These are phyloP conservation scores for Macrochelys suwanniensis DNA, from an alignment of 2,797 vertebrate species.

Conservation along the genomic window DNA sequence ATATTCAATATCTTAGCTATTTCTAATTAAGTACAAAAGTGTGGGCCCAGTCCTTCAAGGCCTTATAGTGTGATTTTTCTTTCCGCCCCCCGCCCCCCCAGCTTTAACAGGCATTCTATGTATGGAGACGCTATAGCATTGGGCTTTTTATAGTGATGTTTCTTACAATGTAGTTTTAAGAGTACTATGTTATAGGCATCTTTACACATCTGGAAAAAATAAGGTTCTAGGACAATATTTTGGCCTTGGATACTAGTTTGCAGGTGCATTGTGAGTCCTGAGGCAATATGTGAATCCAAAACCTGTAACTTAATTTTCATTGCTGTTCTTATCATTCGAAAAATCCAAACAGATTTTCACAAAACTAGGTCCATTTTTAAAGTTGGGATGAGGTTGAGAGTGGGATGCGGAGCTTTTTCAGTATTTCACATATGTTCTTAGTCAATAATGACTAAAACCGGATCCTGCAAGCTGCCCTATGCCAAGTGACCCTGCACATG, in stretches of 20 bases:
- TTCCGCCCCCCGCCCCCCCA: background rate
- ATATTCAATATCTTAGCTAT: background rate
- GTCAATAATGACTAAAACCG: background rate
- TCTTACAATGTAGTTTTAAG: background rate
- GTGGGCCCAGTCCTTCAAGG: background rate
- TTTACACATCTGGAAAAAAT: background rate
- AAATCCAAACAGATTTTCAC: background rate
- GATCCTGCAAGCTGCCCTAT: background rate
- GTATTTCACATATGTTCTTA: background rate
- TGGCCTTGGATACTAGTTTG: background rate
- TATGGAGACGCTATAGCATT: slow-evolving; percentile 1
- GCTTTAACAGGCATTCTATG: background rate
- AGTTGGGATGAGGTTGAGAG: background rate
- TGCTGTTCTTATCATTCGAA: background rate
- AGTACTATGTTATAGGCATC: background rate
- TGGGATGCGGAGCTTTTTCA: background rate
- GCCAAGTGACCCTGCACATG: background rate
- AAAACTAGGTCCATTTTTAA: background rate
- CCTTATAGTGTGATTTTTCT: background rate
- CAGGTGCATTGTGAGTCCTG: background rate
- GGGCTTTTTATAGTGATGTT: background rate
- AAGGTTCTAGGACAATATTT: background rate
- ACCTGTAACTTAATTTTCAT: background rate
- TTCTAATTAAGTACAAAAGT: background rate
- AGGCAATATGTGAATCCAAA: background rate